These are phyloP conservation scores for Sinocyclocheilus rhinocerous DNA, from an alignment of 2,113 vertebrate species.

Conservation along the genomic window DNA sequence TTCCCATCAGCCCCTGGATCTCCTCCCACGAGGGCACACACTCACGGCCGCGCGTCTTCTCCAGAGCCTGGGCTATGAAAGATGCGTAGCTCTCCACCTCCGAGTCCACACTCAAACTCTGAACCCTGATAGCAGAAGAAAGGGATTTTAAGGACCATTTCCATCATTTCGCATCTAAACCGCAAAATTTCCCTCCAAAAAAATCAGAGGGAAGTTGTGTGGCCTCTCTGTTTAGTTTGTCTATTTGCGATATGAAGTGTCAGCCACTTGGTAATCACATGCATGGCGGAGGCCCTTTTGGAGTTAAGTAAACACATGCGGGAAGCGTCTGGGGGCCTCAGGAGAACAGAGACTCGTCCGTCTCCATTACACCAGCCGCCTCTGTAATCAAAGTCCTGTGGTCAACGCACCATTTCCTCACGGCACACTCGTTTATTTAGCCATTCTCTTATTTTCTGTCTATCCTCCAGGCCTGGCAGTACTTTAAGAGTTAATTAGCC, in stretches of 20 bases:
- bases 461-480: slow-evolving; percentile 32
- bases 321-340: slow-evolving; percentile 60
- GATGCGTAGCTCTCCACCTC: slow-evolving; percentile 90
- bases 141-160: background rate
- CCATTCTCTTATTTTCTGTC: slow-evolving; percentile 30
- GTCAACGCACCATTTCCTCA: slow-evolving; percentile 31
- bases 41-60: slow-evolving; percentile 85
- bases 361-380: slow-evolving; percentile 27
- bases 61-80: slow-evolving; percentile 88
- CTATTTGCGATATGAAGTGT: slow-evolving; percentile 25
- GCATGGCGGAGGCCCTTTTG: background rate
- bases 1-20: slow-evolving; percentile 86
- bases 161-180: background rate
- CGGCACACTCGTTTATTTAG: slow-evolving; percentile 43
- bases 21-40: slow-evolving; percentile 93
- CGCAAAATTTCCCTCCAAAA: background rate
- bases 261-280: slow-evolving; percentile 27
- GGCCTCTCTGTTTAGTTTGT: slow-evolving; percentile 20
- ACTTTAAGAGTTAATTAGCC: slow-evolving; percentile 24
- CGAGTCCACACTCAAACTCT: slow-evolving; percentile 80
- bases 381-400: slow-evolving; percentile 43
- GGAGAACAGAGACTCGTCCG: slow-evolving; percentile 52
- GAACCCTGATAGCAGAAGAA: slow-evolving; percentile 74
- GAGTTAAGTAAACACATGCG: slow-evolving; percentile 39
- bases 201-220: background rate